phyloP scores from a whole-genome alignment of 2,797 vertebrate species.

The Botia kubotai region DNA sequence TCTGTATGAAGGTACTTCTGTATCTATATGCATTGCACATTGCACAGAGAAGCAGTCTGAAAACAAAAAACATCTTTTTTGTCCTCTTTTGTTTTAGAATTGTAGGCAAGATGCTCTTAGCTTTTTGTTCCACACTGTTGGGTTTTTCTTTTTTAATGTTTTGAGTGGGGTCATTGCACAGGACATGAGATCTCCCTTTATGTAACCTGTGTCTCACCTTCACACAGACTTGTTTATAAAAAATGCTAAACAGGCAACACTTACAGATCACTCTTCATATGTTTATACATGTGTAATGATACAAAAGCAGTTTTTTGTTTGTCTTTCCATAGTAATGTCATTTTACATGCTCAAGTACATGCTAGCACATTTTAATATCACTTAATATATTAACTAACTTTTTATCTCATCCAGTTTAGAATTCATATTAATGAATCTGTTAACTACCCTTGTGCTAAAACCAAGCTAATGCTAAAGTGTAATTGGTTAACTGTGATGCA shows the following conservation, averaged over 20 bases:
- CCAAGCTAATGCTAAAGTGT: not conserved
- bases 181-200: not conserved
- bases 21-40: slow-evolving; percentile 45
- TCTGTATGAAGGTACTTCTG: slow-evolving; percentile 44
- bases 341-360: not conserved
- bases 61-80: slow-evolving; percentile 52
- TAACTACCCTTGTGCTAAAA: not conserved
- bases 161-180: slow-evolving; percentile 15
- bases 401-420: not conserved
- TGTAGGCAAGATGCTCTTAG: slow-evolving; percentile 55
- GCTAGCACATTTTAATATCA: not conserved
- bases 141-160: not conserved
- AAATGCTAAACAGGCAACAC: not conserved
- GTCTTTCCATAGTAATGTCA: no score
- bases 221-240: not conserved
- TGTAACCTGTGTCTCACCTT: not conserved
- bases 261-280: not conserved
- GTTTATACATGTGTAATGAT: no score
- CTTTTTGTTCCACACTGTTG: slow-evolving; percentile 34
- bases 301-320: no score
- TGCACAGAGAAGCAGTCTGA: slow-evolving; percentile 28
- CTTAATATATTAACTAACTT: not conserved
- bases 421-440: not conserved
- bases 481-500: slow-evolving; percentile 6
- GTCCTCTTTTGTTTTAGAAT: slow-evolving; percentile 57